Base-by-base conservation (phyloP, 2,113 vertebrate genomes). In the Laterallus jamaicensis region DNA sequence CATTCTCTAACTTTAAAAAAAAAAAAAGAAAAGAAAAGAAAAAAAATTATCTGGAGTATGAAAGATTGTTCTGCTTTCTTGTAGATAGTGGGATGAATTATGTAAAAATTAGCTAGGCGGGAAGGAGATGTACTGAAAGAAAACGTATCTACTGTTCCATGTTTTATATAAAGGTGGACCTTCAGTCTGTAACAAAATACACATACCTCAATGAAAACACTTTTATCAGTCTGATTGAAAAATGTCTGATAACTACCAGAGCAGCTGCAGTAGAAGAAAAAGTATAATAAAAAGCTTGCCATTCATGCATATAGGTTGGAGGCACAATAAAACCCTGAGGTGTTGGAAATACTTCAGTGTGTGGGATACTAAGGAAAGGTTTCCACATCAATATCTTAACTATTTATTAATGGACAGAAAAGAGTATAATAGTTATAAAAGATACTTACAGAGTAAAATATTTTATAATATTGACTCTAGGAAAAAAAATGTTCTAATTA, bases 211-310 rank as follows among this genome's bases (percentile, higher is more conserved):
- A 7, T 94, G 76, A 92, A 94, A 12, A 86, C 17, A 56, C 50
- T 95, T 95, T 92, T 86, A 94, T 92, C 55, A 63, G 35, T 93
- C 74, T 97, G 82, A 93, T 92, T 95, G 81, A 96, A 95, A 97
- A 96, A 94, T 15, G 24, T 31, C 80, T 93, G 60, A 83, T 91
- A 95, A 77, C 11, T 88, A 15, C 25, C 54, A 96, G 50, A 96
- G 32, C 62, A 96, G 60, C 59, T 54, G 76, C n/a, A 91, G 31
- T 20, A 82, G 50, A 84, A 88, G 18, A 9, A 90, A 90, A 87
- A 82, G 24, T 68, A 26, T 86, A 95, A 96, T 92, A 92, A 97
- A 97, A 95, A 81, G 0, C 64, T 93, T 95, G 56, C 54, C 47
- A 26, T 44, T 64, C 40, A 39, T 31, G 39, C 19, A 40, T 89